phyloP scores from a whole-genome alignment of 2,113 vertebrate genomes.

The Bostrychus sinensis region DNA sequence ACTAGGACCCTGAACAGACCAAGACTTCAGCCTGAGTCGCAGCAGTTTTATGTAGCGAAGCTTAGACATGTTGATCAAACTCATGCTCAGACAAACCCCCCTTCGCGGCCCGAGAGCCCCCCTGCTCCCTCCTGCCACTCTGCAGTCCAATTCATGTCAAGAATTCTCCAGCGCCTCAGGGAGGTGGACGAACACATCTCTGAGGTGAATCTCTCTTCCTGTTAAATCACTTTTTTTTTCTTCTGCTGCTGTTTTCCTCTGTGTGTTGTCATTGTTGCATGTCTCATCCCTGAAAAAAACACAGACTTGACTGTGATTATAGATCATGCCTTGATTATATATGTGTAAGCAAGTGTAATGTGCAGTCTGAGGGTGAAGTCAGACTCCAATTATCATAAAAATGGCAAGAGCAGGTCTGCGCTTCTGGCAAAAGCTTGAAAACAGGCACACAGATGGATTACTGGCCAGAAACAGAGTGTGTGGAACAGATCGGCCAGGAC shows the following conservation, averaged over 20 bases:
- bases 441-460: constrained; percentile 37
- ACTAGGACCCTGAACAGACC: constrained; percentile 68
- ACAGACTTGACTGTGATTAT: constrained; percentile 45
- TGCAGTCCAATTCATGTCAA: constrained; percentile 84
- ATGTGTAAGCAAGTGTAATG: constrained; percentile 36
- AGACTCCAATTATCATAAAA: constrained; percentile 56
- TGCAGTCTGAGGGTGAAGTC: constrained; percentile 55
- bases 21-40: constrained; percentile 71
- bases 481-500: constrained; percentile 14
- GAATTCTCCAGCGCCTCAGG: constrained; percentile 91
- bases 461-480: constrained; percentile 18
- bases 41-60: constrained; percentile 71
- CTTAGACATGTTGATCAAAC: constrained; percentile 66
- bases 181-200: constrained; percentile 91
- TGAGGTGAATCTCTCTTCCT: constrained; percentile 86
- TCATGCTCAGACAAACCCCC: constrained; percentile 22
- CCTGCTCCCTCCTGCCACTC: constrained; percentile 78
- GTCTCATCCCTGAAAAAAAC: constrained; percentile 16
- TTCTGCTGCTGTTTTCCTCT: constrained; percentile 14
- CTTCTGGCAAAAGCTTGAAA: constrained; percentile 32
- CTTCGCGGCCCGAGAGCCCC: constrained; percentile 36
- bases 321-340: constrained; percentile 52
- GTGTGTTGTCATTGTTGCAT: constrained; percentile 13
- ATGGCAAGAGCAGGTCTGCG: constrained; percentile 35
- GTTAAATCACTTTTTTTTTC: constrained; percentile 16